Evolutionary conservation across 2,113 vertebrate species (phyloP).

Genomic region (Apus apus): DNA sequence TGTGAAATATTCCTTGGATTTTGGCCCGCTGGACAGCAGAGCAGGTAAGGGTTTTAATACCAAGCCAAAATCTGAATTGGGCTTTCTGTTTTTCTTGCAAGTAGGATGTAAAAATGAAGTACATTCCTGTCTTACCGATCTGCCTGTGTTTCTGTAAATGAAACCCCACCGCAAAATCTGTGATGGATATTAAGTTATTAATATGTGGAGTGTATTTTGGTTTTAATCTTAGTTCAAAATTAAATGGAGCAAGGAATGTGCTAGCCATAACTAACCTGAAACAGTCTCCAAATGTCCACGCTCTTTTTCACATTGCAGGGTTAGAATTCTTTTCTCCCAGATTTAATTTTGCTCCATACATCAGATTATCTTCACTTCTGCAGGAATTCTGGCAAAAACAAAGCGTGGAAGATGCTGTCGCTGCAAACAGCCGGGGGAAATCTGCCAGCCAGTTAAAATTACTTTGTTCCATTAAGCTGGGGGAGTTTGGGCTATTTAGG

Average conservation of each 20-base stretch:
- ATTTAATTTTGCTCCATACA: accelerated
- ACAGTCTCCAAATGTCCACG: not conserved
- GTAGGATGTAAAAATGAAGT: not conserved
- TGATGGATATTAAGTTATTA: not conserved
- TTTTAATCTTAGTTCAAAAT: not conserved
- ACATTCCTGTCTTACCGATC: not conserved
- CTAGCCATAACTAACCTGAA: not conserved
- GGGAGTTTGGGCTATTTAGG: not conserved
- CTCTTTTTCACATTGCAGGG: not conserved
- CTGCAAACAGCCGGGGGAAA: not conserved
- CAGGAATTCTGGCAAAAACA: not conserved
- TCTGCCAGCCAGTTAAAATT: not conserved
- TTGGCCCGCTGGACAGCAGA: slow-evolving; percentile 91
- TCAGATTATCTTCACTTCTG: not conserved
- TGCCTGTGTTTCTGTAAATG: not conserved
- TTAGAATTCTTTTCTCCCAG: not conserved
- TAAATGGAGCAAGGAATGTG: not conserved
- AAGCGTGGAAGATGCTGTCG: not conserved
- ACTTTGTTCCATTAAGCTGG: not conserved
- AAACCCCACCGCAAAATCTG: not conserved
- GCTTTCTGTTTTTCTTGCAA: not conserved
- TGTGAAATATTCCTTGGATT: slow-evolving; percentile 97
- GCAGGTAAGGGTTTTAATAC: slow-evolving; percentile 80
- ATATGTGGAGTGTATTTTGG: accelerated
- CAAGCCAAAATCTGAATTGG: not conserved